A percentile compares a stretch with the other conserved stretches of the same genome.
These are phyloP conservation scores for Sphaerolaimus hirsutus DNA, from an alignment of 2,888 invertebrate species.

Conservation along the genomic window DNA sequence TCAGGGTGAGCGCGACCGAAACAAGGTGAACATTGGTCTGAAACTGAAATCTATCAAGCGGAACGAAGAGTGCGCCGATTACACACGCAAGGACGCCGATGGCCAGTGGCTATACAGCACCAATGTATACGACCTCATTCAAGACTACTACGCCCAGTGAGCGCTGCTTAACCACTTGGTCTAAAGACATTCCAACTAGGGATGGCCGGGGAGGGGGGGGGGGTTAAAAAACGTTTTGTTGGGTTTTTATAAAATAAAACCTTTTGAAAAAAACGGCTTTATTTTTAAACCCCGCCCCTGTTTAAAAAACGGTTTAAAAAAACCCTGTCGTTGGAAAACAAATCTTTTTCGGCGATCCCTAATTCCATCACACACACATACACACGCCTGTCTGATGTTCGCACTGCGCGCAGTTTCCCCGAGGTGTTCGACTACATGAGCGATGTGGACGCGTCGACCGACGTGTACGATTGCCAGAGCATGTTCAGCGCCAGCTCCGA, in stretches of 20 bases:
- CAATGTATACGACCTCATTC: conserved; percentile 45
- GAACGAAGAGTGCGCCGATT: conserved; percentile 51
- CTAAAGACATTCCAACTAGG: too few relatives aligned
- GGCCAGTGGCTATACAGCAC: conserved; percentile 52
- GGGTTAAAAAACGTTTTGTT: too few relatives aligned
- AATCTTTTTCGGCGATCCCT: too few relatives aligned
- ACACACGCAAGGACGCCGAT: conserved; percentile 40
- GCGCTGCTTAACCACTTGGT: conserved; percentile 2
- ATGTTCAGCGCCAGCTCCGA: conserved; percentile 39
- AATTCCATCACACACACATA: too few relatives aligned
- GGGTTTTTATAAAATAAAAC: too few relatives aligned
- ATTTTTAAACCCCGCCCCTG: too few relatives aligned
- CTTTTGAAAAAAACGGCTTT: too few relatives aligned
- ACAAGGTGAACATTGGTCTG: conserved; percentile 50
- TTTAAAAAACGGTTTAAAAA: too few relatives aligned
- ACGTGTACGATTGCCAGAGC: conserved; percentile 43
- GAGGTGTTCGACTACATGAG: conserved; percentile 43
- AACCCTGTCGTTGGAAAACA: too few relatives aligned
- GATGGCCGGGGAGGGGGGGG: too few relatives aligned
- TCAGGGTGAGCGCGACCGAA: conserved; percentile 7
- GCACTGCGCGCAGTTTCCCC: conserved; percentile 36
- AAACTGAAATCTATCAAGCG: conserved; percentile 57
- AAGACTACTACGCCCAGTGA: conserved; percentile 40
- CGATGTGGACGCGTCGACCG: conserved; percentile 28
- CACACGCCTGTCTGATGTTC: neutral